Conservation (phyloP, 2,113 vertebrate species). For the Brachyistius frenatus region DNA sequence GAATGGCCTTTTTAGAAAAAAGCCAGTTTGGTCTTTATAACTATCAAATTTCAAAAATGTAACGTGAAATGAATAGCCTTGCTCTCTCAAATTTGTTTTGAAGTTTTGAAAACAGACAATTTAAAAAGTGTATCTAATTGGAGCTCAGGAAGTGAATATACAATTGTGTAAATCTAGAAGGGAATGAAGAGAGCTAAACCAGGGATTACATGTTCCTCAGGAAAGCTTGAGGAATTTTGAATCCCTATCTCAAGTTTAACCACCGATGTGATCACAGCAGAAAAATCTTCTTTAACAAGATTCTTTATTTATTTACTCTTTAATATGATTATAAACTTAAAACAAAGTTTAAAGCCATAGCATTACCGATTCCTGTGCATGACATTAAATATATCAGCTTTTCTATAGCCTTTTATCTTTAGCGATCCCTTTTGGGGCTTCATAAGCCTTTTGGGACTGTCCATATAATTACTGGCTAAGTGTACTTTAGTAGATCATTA, state of each 20-base stretch:
- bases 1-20: slow-evolving; percentile 22
- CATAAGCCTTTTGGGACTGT: slow-evolving; percentile 65
- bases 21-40: slow-evolving; percentile 21
- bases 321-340: neutral
- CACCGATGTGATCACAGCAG: slow-evolving; percentile 7
- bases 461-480: slow-evolving; percentile 79
- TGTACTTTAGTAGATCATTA: slow-evolving; percentile 82
- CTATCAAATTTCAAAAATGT: slow-evolving; percentile 13
- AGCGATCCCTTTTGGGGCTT: slow-evolving; percentile 43
- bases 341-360: slow-evolving; percentile 22
- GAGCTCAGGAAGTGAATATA: slow-evolving; percentile 20
- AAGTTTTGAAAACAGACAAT: neutral
- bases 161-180: neutral
- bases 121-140: slow-evolving; percentile 25
- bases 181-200: neutral
- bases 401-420: slow-evolving; percentile 31
- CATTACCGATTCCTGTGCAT: slow-evolving; percentile 28
- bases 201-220: slow-evolving; percentile 32
- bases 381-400: slow-evolving; percentile 19
- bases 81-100: slow-evolving; percentile 14
- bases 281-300: slow-evolving; percentile 8
- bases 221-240: slow-evolving; percentile 22
- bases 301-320: neutral
- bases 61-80: slow-evolving; percentile 4
- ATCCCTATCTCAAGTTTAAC: slow-evolving; percentile 19